These are phyloP conservation scores for Anastatus disparis DNA, from an alignment of 1,140 invertebrate species.

Conservation along the genomic window DNA sequence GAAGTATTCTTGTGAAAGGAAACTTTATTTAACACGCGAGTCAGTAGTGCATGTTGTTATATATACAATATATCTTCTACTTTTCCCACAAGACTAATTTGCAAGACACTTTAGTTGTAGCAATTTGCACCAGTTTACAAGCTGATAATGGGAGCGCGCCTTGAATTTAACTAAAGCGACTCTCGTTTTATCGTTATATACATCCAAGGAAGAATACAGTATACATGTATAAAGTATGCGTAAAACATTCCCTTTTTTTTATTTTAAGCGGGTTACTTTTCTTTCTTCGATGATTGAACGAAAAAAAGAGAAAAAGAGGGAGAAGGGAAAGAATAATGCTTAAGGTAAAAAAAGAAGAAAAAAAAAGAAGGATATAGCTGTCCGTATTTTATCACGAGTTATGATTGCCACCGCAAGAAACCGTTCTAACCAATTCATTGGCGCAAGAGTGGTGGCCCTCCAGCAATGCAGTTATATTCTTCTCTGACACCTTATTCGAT, in stretches of 20 bases:
- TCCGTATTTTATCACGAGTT: constrained; percentile 57
- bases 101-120: neutral
- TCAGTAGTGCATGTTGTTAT: too few relatives aligned
- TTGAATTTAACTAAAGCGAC: constrained; percentile 23
- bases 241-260: too few relatives aligned
- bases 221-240: too few relatives aligned
- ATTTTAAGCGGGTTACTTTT: neutral
- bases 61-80: too few relatives aligned
- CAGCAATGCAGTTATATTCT: constrained; percentile 6
- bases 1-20: too few relatives aligned
- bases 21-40: too few relatives aligned
- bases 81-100: too few relatives aligned
- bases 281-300: too few relatives aligned
- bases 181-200: too few relatives aligned
- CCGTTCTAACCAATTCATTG: constrained; percentile 52
- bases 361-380: too few relatives aligned
- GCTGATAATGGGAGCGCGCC: constrained; percentile 19
- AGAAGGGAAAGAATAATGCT: neutral
- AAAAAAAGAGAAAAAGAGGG: neutral
- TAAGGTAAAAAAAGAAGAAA: constrained; percentile 42
- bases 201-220: too few relatives aligned
- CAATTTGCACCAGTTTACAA: constrained; percentile 21
- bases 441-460: constrained; percentile 38
- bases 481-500: constrained; percentile 11
- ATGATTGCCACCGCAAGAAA: constrained; percentile 52